Evolutionary conservation across 2,113 vertebrate genomes (phyloP).

Genomic region (Chaetura pelagica): DNA sequence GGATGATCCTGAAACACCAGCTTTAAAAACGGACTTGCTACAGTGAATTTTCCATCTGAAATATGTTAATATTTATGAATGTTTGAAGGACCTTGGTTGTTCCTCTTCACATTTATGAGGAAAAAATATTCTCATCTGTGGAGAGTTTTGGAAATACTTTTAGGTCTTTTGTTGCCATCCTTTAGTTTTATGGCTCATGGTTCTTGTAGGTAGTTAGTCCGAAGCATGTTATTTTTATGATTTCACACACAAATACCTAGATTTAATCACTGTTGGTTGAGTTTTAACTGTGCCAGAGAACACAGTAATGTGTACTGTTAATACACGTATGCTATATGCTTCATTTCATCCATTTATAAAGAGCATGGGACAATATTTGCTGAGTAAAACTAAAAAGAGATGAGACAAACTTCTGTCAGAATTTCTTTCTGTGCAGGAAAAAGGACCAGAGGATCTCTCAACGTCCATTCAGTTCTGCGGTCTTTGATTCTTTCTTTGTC

Average conservation of each 20-base stretch:
- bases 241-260: background rate
- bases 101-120: background rate
- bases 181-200: background rate
- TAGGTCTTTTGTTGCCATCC: background rate
- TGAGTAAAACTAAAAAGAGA: background rate
- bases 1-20: background rate
- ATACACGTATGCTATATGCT: background rate
- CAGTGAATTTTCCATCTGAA: background rate
- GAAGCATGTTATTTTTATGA: background rate
- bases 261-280: background rate
- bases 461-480: background rate
- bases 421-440: background rate
- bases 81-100: background rate
- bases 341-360: background rate
- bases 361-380: background rate
- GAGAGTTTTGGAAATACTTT: background rate
- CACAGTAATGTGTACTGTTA: background rate
- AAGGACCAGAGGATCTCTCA: background rate
- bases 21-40: background rate
- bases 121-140: background rate
- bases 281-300: background rate
- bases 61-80: background rate
- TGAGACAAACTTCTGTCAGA: background rate
- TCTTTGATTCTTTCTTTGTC: background rate
- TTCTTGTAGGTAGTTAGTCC: background rate